These are phyloP conservation scores for Cyprinodon diabolis DNA, from an alignment of 2,797 vertebrate genomes.

Conservation along the genomic window DNA sequence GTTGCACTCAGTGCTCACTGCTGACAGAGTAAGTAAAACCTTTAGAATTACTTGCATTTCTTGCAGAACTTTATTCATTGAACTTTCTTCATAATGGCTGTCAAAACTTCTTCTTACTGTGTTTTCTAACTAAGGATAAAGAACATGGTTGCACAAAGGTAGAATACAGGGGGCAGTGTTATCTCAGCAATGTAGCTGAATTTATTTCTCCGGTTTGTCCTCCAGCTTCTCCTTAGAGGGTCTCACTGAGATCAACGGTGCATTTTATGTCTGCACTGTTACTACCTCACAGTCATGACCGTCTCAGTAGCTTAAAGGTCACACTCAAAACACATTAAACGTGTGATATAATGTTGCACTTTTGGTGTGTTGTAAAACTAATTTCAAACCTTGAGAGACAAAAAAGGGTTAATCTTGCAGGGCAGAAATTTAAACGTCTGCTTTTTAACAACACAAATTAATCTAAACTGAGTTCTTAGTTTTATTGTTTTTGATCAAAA, in stretches of 20 bases:
- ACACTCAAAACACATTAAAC: slow-evolving; percentile 40
- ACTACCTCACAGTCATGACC: slow-evolving; percentile 39
- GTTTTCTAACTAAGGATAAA: neutral
- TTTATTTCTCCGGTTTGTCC: slow-evolving; percentile 32
- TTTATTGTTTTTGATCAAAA: neutral
- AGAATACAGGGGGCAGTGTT: slow-evolving; percentile 50
- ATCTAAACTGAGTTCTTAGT: neutral
- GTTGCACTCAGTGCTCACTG: neutral
- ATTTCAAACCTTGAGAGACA: slow-evolving; percentile 8
- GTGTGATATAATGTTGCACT: slow-evolving; percentile 40
- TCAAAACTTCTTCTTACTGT: neutral
- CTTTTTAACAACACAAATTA: neutral
- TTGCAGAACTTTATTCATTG: neutral
- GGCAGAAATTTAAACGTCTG: neutral
- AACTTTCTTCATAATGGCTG: neutral
- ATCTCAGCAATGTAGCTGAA: slow-evolving; percentile 52
- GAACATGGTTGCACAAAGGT: slow-evolving; percentile 1
- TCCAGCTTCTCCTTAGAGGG: slow-evolving; percentile 30
- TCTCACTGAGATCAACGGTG: slow-evolving; percentile 36
- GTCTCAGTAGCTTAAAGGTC: slow-evolving; percentile 58
- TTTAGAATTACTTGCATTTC: neutral
- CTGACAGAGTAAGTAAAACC: slow-evolving; percentile 1
- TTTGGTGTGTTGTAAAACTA: slow-evolving; percentile 15
- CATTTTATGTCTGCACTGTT: slow-evolving; percentile 47
- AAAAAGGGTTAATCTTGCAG: neutral